phyloP scores from a whole-genome alignment of 1,140 invertebrate genomes.

The Andricus grossulariae region DNA sequence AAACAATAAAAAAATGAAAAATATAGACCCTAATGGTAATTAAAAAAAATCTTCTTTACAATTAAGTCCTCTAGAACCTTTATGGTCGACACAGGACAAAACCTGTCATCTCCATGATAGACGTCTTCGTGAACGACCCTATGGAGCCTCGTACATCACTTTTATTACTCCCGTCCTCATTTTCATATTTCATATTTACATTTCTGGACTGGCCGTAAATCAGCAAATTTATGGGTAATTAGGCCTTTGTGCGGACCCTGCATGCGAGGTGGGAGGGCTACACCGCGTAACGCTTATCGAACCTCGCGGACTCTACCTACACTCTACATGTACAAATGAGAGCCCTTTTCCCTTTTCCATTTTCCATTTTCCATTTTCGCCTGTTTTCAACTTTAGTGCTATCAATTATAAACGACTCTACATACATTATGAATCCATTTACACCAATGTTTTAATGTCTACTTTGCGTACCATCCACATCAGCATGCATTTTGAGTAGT shows the following conservation, averaged over 20 bases:
- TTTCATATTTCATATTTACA: constrained; percentile 90
- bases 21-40: background rate
- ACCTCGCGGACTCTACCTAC: constrained; percentile 58
- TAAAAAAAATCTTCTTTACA: background rate
- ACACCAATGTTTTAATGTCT: constrained; percentile 10
- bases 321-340: constrained; percentile 42
- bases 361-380: constrained; percentile 41
- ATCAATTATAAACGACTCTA: background rate
- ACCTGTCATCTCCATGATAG: constrained; percentile 82
- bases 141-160: constrained; percentile 85
- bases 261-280: constrained; percentile 52
- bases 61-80: background rate
- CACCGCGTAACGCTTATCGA: constrained; percentile 58
- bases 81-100: constrained; percentile 68
- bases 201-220: constrained; percentile 79
- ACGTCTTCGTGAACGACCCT: constrained; percentile 85
- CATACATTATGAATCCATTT: background rate
- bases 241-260: constrained; percentile 76
- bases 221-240: constrained; percentile 82
- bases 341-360: constrained; percentile 37
- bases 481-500: too few species aligned
- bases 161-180: constrained; percentile 88
- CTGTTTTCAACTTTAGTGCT: constrained; percentile 13
- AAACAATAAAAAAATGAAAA: background rate
- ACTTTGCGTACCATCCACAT: background rate